These are phyloP conservation scores for Cyclopterus lumpus DNA, from an alignment of 2,797 vertebrate genomes.

Conservation along the genomic window DNA sequence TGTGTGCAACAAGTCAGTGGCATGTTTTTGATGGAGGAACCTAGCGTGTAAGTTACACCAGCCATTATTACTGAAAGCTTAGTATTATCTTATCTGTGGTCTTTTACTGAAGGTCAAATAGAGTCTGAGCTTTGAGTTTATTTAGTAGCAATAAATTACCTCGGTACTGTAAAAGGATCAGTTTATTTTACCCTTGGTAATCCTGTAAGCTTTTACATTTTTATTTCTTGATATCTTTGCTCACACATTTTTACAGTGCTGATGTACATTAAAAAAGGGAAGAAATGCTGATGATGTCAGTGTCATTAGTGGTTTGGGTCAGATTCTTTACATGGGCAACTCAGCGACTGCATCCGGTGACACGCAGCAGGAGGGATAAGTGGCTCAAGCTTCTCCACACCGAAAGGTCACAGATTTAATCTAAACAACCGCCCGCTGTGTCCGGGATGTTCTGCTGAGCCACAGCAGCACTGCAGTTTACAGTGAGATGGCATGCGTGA, in stretches of 20 bases:
- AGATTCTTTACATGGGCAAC: neutral
- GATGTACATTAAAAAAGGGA: neutral
- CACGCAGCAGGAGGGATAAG: slow-evolving; percentile 22
- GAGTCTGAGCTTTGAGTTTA: neutral
- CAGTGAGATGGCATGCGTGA: neutral
- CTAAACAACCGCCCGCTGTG: slow-evolving; percentile 2
- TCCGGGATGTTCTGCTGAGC: neutral
- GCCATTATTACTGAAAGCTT: neutral
- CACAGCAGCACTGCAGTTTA: neutral
- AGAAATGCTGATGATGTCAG: neutral
- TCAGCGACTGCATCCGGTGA: neutral
- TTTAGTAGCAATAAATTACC: neutral
- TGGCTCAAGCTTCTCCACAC: neutral
- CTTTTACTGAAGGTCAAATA: neutral
- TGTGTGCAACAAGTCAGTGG: neutral
- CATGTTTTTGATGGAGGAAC: neutral
- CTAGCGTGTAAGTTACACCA: neutral
- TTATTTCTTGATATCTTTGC: slow-evolving; percentile 3
- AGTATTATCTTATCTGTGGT: neutral
- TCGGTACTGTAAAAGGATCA: too few relatives aligned
- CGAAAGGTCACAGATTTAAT: slow-evolving; percentile 41
- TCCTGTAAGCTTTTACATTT: slow-evolving; percentile 24
- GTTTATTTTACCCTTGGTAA: slow-evolving; percentile 13
- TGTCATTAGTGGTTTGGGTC: neutral
- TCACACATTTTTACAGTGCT: slow-evolving; percentile 7